Evolutionary conservation across 2,797 vertebrate species (phyloP).

Genomic region (Propithecus perrieri): DNA sequence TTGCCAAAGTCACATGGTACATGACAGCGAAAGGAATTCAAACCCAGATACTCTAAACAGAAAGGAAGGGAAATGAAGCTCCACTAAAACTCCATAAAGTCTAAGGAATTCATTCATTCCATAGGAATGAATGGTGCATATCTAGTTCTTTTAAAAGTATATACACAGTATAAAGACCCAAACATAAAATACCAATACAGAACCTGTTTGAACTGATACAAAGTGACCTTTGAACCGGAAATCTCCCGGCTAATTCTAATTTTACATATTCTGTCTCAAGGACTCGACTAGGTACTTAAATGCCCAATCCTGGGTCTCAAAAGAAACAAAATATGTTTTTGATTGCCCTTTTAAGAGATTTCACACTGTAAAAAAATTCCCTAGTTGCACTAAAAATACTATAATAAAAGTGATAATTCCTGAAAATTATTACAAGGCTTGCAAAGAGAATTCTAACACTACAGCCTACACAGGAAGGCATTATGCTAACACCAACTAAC

Average conservation of each 20-base stretch:
- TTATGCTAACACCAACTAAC: slow-evolving; percentile 62
- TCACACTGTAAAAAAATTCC: slow-evolving; percentile 1
- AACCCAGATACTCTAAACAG: not conserved
- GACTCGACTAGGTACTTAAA: not conserved
- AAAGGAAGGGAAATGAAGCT: not conserved
- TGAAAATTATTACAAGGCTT: slow-evolving; percentile 73
- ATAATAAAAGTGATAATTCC: slow-evolving; percentile 66
- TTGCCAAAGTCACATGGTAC: not conserved
- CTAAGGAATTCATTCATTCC: no score
- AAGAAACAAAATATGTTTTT: not conserved
- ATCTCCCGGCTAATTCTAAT: not conserved
- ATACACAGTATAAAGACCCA: not conserved
- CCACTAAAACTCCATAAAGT: not conserved
- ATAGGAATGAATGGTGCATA: not conserved
- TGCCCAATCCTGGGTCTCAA: not conserved
- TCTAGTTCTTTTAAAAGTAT: not conserved
- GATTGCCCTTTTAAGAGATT: slow-evolving; percentile 53
- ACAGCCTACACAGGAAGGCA: slow-evolving; percentile 69
- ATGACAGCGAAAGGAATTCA: not conserved
- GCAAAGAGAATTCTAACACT: slow-evolving; percentile 67
- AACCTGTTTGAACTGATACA: not conserved
- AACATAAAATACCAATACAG: not conserved
- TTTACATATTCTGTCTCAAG: not conserved
- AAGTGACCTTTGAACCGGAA: not conserved
- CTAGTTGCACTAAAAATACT: slow-evolving; percentile 52